phyloP scores from a whole-genome alignment of 2,797 vertebrate genomes.

The Sebastes alutus region DNA sequence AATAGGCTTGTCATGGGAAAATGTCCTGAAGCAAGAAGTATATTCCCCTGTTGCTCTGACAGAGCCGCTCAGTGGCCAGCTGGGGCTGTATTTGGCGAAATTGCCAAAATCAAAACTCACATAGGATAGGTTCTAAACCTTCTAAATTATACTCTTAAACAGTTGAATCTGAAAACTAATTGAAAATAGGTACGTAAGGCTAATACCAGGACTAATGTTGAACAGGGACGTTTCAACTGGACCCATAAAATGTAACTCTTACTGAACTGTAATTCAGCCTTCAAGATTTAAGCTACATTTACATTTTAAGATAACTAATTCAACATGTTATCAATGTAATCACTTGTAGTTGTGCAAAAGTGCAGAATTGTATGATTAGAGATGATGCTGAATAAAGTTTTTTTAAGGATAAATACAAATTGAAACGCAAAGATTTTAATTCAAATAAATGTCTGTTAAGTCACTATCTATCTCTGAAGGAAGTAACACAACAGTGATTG shows the following conservation, averaged over 20 bases:
- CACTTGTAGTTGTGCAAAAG: neutral
- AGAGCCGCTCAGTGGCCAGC: too few relatives aligned
- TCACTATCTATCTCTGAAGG: too few relatives aligned
- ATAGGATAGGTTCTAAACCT: too few relatives aligned
- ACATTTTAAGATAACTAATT: neutral
- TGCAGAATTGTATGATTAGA: neutral
- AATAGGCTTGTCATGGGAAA: too few relatives aligned
- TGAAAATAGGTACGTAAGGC: neutral
- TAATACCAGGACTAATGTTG: neutral
- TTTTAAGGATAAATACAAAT: neutral
- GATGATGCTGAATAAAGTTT: neutral
- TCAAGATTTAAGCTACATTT: neutral
- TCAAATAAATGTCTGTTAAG: neutral
- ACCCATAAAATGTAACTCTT: too few relatives aligned
- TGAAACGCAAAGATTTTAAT: neutral
- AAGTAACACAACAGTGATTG: too few relatives aligned
- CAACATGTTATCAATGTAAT: neutral
- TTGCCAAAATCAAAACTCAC: neutral
- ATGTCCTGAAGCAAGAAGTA: too few relatives aligned
- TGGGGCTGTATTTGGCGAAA: neutral
- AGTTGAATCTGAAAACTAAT: neutral
- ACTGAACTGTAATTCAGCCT: neutral
- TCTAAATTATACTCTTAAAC: neutral
- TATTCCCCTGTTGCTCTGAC: too few relatives aligned
- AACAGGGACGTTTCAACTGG: neutral